Percentiles rank a stretch among this genome's conserved stretches.
Evolutionary conservation across 2,888 invertebrate genomes (phyloP).

Genomic region (Odontocolon sp.): DNA sequence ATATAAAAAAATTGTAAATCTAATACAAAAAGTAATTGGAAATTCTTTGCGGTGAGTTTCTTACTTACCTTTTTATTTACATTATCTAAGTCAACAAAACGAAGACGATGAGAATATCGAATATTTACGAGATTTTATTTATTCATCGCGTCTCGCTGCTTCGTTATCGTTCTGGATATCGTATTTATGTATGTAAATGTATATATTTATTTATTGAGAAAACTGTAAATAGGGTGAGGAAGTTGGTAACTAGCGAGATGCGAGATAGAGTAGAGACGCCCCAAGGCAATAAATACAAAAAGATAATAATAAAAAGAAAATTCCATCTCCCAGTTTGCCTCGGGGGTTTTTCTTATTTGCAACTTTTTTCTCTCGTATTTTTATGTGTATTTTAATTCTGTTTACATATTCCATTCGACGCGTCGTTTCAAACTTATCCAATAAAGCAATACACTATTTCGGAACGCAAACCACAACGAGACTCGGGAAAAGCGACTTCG

Average conservation of each 20-base stretch:
- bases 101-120: slow-evolving; percentile 19
- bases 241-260: slow-evolving; percentile 9
- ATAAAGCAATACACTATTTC: slow-evolving; percentile 30
- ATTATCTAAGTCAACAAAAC: too few species aligned
- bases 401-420: slow-evolving; percentile 14
- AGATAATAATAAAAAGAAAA: too few species aligned
- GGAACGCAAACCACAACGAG: neutral
- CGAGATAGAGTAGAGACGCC: neutral
- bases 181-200: neutral
- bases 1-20: neutral
- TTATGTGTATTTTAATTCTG: slow-evolving; percentile 35
- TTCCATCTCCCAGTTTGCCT: neutral
- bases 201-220: slow-evolving; percentile 6
- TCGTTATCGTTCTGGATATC: neutral
- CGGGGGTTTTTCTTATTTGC: neutral
- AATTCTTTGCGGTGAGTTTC: neutral
- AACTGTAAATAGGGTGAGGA: neutral
- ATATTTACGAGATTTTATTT: slow-evolving; percentile 8
- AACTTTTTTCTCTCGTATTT: neutral
- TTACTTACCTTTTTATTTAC: too few species aligned
- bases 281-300: slow-evolving; percentile 16
- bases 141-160: slow-evolving; percentile 7
- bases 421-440: slow-evolving; percentile 42
- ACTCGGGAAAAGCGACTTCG: neutral
- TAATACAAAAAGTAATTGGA: neutral